Conservation (phyloP, 1,140 invertebrate species). For the Steinernema feltiae region DNA sequence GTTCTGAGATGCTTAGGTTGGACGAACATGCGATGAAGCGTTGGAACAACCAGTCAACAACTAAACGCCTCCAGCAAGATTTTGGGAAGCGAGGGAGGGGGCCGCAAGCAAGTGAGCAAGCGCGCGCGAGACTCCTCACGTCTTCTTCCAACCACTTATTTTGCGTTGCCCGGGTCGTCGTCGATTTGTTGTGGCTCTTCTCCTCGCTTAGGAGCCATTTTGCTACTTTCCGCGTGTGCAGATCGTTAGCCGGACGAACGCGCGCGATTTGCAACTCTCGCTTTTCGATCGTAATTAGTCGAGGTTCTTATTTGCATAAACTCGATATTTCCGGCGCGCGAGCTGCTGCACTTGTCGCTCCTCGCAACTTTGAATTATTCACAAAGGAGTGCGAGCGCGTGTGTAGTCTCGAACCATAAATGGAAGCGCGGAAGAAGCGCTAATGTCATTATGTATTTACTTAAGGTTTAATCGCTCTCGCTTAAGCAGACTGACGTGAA, state of each 20-base stretch:
- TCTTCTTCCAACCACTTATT: constrained; percentile 13
- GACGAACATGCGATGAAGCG: background rate
- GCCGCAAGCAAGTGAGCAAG: constrained; percentile 10
- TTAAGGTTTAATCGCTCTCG: background rate
- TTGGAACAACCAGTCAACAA: background rate
- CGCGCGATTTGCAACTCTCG: background rate
- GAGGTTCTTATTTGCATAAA: background rate
- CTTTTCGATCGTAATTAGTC: background rate
- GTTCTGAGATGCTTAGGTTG: background rate
- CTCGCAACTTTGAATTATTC: constrained; percentile 10
- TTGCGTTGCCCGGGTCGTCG: constrained; percentile 14
- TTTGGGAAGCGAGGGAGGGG: constrained; percentile 1
- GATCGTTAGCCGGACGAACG: background rate
- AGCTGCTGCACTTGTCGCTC: background rate
- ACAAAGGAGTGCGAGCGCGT: background rate
- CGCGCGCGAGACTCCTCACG: constrained; percentile 10
- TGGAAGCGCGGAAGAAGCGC: background rate
- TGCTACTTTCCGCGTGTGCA: background rate
- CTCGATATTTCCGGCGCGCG: background rate
- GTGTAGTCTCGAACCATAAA: background rate
- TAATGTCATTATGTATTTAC: constrained; percentile 15
- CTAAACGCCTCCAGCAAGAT: constrained; percentile 1
- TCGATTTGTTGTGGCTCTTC: constrained; percentile 15
- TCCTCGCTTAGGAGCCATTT: constrained; percentile 11
- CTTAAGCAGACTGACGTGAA: background rate